Conservation (phyloP, 2,888 invertebrate species). For the Drosophila paramelanica region DNA sequence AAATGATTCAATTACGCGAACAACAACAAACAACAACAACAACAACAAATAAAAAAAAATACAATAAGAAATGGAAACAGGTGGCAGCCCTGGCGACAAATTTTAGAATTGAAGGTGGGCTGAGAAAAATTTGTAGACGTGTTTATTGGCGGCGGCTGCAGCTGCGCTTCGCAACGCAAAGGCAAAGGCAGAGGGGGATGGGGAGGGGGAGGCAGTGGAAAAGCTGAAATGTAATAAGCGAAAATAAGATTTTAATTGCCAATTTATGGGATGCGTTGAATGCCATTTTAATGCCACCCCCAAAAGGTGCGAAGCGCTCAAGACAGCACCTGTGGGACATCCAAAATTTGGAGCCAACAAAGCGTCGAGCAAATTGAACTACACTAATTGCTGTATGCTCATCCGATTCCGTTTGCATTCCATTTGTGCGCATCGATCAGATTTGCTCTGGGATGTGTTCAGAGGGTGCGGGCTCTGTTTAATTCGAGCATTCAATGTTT, state of each 20-base stretch:
- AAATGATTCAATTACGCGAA: conserved; percentile 77
- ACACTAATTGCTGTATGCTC: conserved; percentile 50
- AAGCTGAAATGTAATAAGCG: conserved; percentile 71
- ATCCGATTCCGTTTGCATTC: conserved; percentile 12
- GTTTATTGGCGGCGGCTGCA: conserved; percentile 69
- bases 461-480: neutral
- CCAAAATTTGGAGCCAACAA: neutral
- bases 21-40: neutral
- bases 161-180: conserved; percentile 37
- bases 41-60: conserved; percentile 18
- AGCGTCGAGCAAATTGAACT: conserved; percentile 18
- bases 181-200: neutral
- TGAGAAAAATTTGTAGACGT: conserved; percentile 67
- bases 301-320: conserved; percentile 17
- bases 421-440: conserved; percentile 17
- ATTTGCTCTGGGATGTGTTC: neutral
- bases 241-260: conserved; percentile 82
- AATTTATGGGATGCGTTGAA: conserved; percentile 65
- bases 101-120: conserved; percentile 48
- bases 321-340: conserved; percentile 25
- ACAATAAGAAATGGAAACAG: conserved; percentile 59
- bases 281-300: conserved; percentile 66
- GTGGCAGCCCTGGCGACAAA: conserved; percentile 69
- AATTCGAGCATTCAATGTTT: conserved; percentile 33
- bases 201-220: neutral